Evolutionary conservation across 92 coral and sea anemone species (phyloP).

Genomic region (Porites rus): DNA sequence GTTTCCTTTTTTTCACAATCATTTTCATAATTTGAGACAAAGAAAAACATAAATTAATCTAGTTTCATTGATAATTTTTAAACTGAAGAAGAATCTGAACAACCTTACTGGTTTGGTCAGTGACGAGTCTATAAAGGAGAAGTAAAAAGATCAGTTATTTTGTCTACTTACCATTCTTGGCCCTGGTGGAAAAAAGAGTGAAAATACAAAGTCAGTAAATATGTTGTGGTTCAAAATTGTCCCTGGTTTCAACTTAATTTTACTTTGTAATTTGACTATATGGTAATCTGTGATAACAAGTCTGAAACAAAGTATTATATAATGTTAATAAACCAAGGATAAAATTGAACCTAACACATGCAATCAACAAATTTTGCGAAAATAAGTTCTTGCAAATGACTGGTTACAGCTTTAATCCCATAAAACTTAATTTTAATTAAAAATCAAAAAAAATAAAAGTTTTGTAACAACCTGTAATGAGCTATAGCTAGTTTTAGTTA

Average conservation of each 20-base stretch:
- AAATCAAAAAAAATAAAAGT: no score
- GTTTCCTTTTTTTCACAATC: no score
- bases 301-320: neutral
- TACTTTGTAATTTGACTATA: neutral
- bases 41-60: neutral
- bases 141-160: neutral
- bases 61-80: no score
- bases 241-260: no score
- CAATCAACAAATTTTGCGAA: no score
- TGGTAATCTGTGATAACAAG: neutral
- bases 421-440: no score
- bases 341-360: neutral
- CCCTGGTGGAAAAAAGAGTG: constrained; percentile 7
- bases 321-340: neutral
- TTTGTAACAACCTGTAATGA: no score
- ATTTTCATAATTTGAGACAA: neutral
- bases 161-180: constrained; percentile 57
- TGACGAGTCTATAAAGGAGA: neutral
- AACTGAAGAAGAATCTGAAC: neutral
- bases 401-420: no score
- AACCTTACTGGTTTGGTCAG: no score
- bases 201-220: neutral
- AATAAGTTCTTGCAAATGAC: no score
- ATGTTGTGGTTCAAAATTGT: no score
- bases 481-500: no score